Conservation (phyloP, 2,797 vertebrate species). For the Pipistrellus pygmaeus region DNA sequence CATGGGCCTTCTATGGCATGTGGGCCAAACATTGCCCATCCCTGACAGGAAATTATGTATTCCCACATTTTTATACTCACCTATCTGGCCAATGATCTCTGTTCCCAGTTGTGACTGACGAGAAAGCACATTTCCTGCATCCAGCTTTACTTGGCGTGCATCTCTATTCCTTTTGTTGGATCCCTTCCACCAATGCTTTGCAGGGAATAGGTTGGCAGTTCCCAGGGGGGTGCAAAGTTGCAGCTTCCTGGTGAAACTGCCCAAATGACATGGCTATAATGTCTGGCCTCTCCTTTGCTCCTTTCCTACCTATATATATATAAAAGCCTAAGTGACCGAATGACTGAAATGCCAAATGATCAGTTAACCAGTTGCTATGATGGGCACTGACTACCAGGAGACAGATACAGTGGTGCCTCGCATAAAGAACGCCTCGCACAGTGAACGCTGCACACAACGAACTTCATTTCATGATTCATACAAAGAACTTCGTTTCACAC, state of each 20-base stretch:
- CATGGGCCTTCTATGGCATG: too few species aligned
- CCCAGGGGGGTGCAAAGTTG: background rate
- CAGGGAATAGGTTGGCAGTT: background rate
- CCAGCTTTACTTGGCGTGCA: background rate
- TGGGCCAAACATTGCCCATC: too few species aligned
- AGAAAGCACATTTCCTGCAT: background rate
- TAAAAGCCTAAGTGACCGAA: too few species aligned
- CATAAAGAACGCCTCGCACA: too few species aligned
- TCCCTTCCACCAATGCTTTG: background rate
- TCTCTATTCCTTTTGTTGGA: background rate
- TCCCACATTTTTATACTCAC: background rate
- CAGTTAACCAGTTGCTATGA: too few species aligned
- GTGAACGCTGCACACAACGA: too few species aligned
- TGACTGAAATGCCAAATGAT: too few species aligned
- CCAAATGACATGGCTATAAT: background rate
- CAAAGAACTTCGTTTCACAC: too few species aligned
- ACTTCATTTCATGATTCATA: too few species aligned
- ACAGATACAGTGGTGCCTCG: too few species aligned
- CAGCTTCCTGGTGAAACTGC: background rate
- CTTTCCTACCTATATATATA: too few species aligned
- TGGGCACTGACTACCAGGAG: too few species aligned
- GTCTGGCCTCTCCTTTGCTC: background rate
- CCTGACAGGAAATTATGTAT: background rate
- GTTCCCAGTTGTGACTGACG: background rate
- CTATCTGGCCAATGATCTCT: background rate